Base-by-base conservation (phyloP, 2,888 invertebrate genomes). In the Branchipolynoe longqiensis region DNA sequence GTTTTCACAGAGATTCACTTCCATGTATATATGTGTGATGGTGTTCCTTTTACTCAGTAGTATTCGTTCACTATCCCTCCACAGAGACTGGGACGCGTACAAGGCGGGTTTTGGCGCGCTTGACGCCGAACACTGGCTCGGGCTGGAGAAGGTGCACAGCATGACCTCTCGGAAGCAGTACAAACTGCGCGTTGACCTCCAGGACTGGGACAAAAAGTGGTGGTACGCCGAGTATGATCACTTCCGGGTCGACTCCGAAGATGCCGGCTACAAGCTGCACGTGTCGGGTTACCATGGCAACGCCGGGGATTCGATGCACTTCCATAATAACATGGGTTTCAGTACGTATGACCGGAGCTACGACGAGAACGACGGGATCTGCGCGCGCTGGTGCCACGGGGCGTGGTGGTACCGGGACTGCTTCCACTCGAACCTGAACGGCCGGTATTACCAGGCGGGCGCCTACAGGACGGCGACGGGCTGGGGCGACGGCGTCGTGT, bases 351-450 rank as follows among this genome's bases (percentile, higher is more conserved):
- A 86, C 41, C 59, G 38, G 59, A 86, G 64, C 54, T 33, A 86
- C 33, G 86, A 86, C 33, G 8, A 36, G 31, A 84, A 84, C n/a
- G 74, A 83, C 22, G 85, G 86, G 22, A 64, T 85, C 6, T 86
- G 86, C 38, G 86, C 86, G 25, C 81, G 62, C 28, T 84, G 82
- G 84, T 84, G 82, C 38, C 85, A 86, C 28, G 86, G 86, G 3
- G 86, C 82, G 1, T 86, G 84, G 84, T 86, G 86, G 86, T 86
- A 86, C 69, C 74, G 54, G 14, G 85, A 85, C 73, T 86, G 86
- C 41, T 64, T 82, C 69, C 82, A 62, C 33, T 40, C 56, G 33
- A 85, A 85, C 48, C 69, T 85, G 36, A 82, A 82, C 33, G 85
- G 85, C 8, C 40, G 54, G 2, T 85, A 85, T 36, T 85, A 85